These are phyloP conservation scores for Trachelipus rathkii DNA, from an alignment of 1,140 invertebrate genomes.

Conservation along the genomic window DNA sequence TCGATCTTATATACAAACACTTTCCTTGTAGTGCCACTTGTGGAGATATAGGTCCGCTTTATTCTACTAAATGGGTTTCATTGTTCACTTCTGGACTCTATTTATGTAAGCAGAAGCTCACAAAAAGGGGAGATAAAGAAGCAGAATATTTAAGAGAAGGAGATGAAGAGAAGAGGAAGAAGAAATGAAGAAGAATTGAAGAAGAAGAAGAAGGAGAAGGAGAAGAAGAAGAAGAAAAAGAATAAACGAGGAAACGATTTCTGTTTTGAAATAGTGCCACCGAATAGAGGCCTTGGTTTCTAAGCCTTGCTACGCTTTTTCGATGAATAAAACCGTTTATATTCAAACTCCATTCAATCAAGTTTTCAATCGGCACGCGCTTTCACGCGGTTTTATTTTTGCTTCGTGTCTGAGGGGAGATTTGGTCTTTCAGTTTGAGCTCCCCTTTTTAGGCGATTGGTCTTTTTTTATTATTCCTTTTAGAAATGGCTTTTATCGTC, in stretches of 20 bases:
- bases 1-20: too few relatives aligned
- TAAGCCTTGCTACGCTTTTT: background rate
- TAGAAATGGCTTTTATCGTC: background rate
- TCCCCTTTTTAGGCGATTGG: background rate
- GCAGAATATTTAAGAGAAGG: too few relatives aligned
- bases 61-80: conserved; percentile 9
- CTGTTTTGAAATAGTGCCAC: background rate
- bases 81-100: conserved; percentile 12
- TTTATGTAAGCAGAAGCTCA: conserved; percentile 5
- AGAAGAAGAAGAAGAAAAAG: too few relatives aligned
- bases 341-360: background rate
- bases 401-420: conserved; percentile 2
- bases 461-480: conserved; percentile 3
- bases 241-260: background rate
- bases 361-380: background rate
- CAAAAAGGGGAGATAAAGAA: background rate
- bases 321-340: background rate
- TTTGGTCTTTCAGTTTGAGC: background rate
- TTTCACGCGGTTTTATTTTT: background rate
- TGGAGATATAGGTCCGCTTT: background rate
- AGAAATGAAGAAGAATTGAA: background rate
- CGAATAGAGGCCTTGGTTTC: background rate
- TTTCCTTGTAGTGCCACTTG: background rate
- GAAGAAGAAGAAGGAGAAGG: too few relatives aligned
- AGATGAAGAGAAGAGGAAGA: background rate